Conservation (phyloP, 2,797 vertebrate species). For the Rhynchonycteris naso region DNA sequence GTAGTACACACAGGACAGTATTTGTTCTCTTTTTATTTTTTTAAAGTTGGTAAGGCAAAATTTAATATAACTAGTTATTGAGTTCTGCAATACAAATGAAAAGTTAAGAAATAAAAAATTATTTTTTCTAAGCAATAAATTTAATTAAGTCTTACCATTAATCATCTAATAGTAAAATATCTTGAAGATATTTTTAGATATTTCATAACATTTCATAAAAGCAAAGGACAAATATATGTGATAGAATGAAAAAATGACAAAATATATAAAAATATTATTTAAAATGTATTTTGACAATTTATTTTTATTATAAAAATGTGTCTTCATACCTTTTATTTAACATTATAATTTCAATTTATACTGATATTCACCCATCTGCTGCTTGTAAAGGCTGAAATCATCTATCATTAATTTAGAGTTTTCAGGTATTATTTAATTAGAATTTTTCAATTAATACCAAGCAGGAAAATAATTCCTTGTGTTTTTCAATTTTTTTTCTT, state of each 20-base stretch:
- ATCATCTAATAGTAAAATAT: not conserved
- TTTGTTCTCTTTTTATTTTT: slow-evolving; percentile 43
- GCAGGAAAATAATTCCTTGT: not conserved
- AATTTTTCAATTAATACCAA: slow-evolving; percentile 19
- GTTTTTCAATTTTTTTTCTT: not conserved
- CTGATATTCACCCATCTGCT: not conserved
- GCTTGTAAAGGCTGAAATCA: slow-evolving; percentile 6
- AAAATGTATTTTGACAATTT: slow-evolving; percentile 20
- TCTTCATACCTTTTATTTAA: slow-evolving; percentile 49
- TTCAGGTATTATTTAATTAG: slow-evolving; percentile 6
- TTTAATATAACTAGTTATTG: not conserved
- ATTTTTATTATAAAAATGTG: slow-evolving; percentile 35
- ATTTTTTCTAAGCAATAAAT: not conserved
- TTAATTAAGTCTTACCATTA: not conserved
- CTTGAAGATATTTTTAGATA: not conserved
- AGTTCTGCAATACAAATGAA: not conserved
- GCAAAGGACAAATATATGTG: not conserved
- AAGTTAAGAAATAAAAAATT: not conserved
- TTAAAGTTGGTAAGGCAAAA: slow-evolving; percentile 18
- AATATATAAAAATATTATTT: slow-evolving; percentile 10
- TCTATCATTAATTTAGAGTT: slow-evolving; percentile 35
- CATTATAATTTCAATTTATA: slow-evolving; percentile 46
- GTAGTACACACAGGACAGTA: not conserved
- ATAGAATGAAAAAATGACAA: not conserved
- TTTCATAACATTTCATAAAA: not conserved